phyloP scores from a whole-genome alignment of 2,888 invertebrate species.

The Cerastis rubricosa region DNA sequence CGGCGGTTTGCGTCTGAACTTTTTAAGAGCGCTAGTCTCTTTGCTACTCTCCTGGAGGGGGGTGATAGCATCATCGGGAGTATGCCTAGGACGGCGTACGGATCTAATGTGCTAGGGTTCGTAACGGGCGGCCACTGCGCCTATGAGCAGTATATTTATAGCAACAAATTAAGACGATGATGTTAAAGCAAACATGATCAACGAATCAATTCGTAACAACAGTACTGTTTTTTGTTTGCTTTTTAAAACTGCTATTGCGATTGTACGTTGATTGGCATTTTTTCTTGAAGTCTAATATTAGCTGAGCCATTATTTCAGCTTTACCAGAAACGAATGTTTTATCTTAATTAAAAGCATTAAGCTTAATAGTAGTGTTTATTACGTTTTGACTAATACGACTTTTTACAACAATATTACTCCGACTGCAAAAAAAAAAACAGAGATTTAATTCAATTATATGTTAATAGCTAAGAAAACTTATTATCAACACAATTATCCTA shows the following conservation, averaged over 20 bases:
- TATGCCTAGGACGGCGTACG: too few species aligned
- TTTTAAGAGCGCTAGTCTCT: too few species aligned
- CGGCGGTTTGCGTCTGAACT: too few species aligned
- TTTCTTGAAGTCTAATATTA: slow-evolving; percentile 18
- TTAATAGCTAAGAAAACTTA: slow-evolving; percentile 2
- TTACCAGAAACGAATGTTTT: slow-evolving; percentile 12
- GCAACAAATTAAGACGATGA: background rate
- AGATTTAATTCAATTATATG: slow-evolving; percentile 16
- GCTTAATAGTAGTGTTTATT: background rate
- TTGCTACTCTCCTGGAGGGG: too few species aligned
- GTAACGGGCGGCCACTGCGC: too few species aligned
- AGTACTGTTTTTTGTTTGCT: slow-evolving; percentile 9
- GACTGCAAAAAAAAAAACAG: slow-evolving; percentile 18
- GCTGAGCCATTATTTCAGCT: background rate
- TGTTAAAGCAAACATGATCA: background rate
- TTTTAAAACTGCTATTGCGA: background rate
- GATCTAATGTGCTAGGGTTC: too few species aligned
- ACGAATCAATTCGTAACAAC: background rate
- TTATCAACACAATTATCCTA: background rate
- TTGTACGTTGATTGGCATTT: background rate
- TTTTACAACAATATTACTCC: background rate
- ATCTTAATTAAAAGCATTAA: background rate
- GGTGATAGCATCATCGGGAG: too few species aligned
- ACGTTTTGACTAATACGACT: background rate
- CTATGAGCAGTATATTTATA: too few species aligned